phyloP scores from a whole-genome alignment of 2,888 invertebrate species.

The Oscheius sp. region DNA sequence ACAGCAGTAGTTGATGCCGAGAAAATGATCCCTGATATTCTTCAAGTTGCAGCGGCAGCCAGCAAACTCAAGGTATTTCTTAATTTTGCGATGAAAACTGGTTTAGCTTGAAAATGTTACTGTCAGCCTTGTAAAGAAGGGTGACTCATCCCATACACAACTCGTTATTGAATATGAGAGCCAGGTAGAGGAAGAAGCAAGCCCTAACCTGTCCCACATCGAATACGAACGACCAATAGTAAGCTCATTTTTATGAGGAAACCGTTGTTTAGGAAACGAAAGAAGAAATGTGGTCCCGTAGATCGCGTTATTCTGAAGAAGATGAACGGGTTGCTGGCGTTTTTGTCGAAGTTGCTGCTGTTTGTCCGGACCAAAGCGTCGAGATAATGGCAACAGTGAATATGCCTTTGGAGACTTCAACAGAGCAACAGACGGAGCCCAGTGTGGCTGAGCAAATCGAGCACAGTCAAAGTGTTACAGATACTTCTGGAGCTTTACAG shows the following conservation, averaged over 20 bases:
- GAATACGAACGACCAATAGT: conserved; percentile 25
- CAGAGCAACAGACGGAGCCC: conserved; percentile 18
- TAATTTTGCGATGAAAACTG: not conserved
- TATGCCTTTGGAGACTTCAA: conserved; percentile 40
- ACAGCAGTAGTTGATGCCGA: conserved; percentile 55
- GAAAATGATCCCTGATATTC: conserved; percentile 51
- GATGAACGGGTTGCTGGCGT: conserved; percentile 55
- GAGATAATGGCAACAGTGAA: conserved; percentile 57
- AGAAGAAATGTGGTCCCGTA: conserved; percentile 40
- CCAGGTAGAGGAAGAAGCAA: conserved; percentile 39
- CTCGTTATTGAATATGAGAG: conserved; percentile 59
- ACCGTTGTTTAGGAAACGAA: conserved; percentile 24
- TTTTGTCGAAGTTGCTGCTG: conserved; percentile 58
- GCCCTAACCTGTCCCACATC: conserved; percentile 16
- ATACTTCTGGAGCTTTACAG: conserved; percentile 47
- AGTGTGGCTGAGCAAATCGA: conserved; percentile 26
- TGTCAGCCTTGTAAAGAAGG: conserved; percentile 51
- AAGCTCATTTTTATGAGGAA: not conserved
- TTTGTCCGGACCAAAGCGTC: conserved; percentile 57
- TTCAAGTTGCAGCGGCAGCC: conserved; percentile 57
- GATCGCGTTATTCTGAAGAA: conserved; percentile 42
- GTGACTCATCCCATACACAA: conserved; percentile 55
- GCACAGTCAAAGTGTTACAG: conserved; percentile 42
- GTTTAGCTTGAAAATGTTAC: conserved; percentile 53
- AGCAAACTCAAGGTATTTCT: conserved; percentile 50